Percentiles rank a stretch among this genome's conserved stretches.
phyloP scores from a whole-genome alignment of 2,113 vertebrate genomes.

The Mola mola region DNA sequence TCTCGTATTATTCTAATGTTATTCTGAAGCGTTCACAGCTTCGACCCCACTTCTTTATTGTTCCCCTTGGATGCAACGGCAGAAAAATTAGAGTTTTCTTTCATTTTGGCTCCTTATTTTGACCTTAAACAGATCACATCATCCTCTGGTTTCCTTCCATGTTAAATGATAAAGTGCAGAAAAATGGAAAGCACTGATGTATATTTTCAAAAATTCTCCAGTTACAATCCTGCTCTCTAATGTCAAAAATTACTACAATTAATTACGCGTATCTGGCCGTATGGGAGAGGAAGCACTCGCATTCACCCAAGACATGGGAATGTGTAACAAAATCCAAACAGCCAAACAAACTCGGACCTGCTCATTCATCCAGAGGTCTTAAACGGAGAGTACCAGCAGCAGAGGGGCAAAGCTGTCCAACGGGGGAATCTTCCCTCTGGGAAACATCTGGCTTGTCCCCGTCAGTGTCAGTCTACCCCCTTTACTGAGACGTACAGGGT shows the following conservation, averaged over 20 bases:
- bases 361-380: slow-evolving; percentile 35
- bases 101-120: no score
- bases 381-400: slow-evolving; percentile 12
- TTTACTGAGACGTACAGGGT: slow-evolving; percentile 26
- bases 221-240: slow-evolving; percentile 53
- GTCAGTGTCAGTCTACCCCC: slow-evolving; percentile 29
- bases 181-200: slow-evolving; percentile 52
- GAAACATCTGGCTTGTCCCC: slow-evolving; percentile 50
- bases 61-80: not conserved
- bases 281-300: slow-evolving; percentile 77
- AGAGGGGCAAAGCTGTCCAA: slow-evolving; percentile 24
- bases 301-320: slow-evolving; percentile 73
- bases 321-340: slow-evolving; percentile 71
- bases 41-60: not conserved
- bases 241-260: slow-evolving; percentile 67
- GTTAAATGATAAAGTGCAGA: slow-evolving; percentile 42
- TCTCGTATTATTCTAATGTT: not conserved
- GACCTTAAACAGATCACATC: not conserved
- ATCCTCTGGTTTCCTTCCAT: slow-evolving; percentile 41
- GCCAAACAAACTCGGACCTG: slow-evolving; percentile 62
- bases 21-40: not conserved
- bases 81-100: not conserved
- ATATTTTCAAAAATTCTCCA: slow-evolving; percentile 73
- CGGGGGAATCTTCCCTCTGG: slow-evolving; percentile 48
- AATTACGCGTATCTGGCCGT: slow-evolving; percentile 72